These are phyloP conservation scores for Brachyrhaphis roseni DNA, from an alignment of 2,797 vertebrate genomes.

Conservation along the genomic window DNA sequence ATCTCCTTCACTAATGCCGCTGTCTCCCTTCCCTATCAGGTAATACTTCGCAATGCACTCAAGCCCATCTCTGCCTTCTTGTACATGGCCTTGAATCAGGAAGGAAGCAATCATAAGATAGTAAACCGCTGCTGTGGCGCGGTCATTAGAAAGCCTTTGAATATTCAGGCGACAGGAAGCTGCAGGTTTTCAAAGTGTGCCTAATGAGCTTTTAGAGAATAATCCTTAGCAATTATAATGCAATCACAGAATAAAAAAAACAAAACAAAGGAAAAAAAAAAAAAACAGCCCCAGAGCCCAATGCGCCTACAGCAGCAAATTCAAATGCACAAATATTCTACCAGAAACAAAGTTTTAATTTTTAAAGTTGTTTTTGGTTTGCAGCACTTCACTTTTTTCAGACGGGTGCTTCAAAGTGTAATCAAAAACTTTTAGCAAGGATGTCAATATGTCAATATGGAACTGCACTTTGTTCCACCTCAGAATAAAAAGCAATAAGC, in stretches of 20 bases:
- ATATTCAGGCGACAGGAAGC: conserved; percentile 22
- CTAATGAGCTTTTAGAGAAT: conserved; percentile 7
- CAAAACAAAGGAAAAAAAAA: background rate
- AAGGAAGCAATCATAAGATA: conserved; percentile 38
- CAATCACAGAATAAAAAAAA: background rate
- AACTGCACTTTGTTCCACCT: conserved; percentile 29
- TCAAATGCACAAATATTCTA: conserved; percentile 3
- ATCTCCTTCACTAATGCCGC: conserved; percentile 43
- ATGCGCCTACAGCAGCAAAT: conserved; percentile 4
- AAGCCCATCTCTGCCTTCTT: conserved; percentile 17
- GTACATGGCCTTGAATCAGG: conserved; percentile 26
- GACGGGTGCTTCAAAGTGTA: conserved; percentile 1
- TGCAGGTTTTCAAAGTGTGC: conserved; percentile 23
- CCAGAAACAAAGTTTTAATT: background rate
- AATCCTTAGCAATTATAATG: conserved; percentile 20
- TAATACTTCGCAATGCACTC: conserved; percentile 34
- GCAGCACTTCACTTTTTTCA: conserved; percentile 5
- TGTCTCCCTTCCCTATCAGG: conserved; percentile 53
- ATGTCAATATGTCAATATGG: conserved; percentile 12
- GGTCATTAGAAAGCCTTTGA: conserved; percentile 37
- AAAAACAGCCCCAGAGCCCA: background rate
- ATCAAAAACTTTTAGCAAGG: background rate
- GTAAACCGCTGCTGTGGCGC: background rate
- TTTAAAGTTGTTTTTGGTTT: conserved; percentile 13
- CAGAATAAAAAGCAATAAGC: conserved; percentile 33